phyloP scores from a whole-genome alignment of 2,888 invertebrate species.

The Theristus sp. region DNA sequence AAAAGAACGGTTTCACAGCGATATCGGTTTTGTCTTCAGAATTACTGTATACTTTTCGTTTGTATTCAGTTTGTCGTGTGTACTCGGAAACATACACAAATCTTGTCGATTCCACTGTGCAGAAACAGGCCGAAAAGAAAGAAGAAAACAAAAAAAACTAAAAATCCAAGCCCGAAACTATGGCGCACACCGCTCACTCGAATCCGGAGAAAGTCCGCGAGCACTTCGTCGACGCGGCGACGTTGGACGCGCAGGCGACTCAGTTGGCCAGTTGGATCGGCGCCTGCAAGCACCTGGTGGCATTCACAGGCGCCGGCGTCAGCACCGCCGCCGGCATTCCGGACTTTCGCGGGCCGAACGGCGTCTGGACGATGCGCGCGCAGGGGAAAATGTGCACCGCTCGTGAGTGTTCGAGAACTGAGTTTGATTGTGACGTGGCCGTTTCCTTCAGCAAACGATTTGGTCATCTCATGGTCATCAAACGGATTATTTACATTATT shows the following conservation, averaged over 20 bases:
- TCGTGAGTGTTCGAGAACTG: no score
- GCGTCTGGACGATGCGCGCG: constrained; percentile 82
- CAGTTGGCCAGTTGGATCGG: constrained; percentile 60
- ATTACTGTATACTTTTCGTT: no score
- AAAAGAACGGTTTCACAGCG: no score
- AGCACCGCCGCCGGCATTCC: constrained; percentile 58
- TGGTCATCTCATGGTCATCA: no score
- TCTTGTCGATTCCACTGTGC: no score
- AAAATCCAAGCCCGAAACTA: not conserved
- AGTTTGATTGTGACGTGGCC: no score
- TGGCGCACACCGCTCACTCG: constrained; percentile 8
- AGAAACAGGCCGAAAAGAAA: no score
- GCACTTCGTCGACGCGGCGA: not conserved
- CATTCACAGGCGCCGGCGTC: constrained; percentile 36
- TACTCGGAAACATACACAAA: no score
- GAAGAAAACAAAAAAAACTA: no score
- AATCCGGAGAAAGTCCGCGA: constrained; percentile 5
- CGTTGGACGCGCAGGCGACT: constrained; percentile 55
- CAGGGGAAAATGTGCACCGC: constrained; percentile 48
- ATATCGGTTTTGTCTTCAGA: no score
- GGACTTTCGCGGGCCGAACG: constrained; percentile 83
- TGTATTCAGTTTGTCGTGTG: no score
- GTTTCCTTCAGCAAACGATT: no score
- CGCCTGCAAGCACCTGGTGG: constrained; percentile 38
- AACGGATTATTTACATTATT: constrained; percentile 10